A percentile compares a stretch with the other conserved stretches of the same genome.
These are phyloP conservation scores for Himalopsyche kuldschensis DNA, from an alignment of 2,888 invertebrate species.

Conservation along the genomic window DNA sequence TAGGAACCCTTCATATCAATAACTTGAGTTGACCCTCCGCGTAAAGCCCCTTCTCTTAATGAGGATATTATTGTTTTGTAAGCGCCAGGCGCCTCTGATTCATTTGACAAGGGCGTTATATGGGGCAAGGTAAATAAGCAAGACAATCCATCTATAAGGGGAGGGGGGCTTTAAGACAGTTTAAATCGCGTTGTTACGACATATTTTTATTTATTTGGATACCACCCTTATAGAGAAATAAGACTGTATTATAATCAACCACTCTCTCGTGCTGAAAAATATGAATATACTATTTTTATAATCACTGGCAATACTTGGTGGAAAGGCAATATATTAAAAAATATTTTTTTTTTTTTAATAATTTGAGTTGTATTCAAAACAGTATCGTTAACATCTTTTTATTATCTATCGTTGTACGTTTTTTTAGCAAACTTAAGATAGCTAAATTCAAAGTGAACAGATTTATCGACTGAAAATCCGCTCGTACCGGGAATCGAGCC, in stretches of 20 bases:
- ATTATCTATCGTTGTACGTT: too few relatives aligned
- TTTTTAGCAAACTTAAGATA: too few relatives aligned
- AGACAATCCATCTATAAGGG: not conserved
- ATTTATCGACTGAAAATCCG: too few relatives aligned
- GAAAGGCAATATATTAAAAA: too few relatives aligned
- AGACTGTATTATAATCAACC: not conserved
- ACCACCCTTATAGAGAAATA: not conserved
- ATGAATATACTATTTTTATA: too few relatives aligned
- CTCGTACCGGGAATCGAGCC: too few relatives aligned
- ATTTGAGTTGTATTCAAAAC: too few relatives aligned
- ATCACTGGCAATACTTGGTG: too few relatives aligned
- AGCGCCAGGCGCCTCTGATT: not conserved
- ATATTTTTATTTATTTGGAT: not conserved
- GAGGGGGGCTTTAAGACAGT: not conserved
- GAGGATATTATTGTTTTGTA: not conserved
- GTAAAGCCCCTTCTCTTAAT: not conserved
- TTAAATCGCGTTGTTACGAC: not conserved
- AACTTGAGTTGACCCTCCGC: not conserved
- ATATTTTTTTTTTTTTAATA: too few relatives aligned
- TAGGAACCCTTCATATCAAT: not conserved
- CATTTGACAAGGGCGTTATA: not conserved
- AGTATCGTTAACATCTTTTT: too few relatives aligned
- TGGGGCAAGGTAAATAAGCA: not conserved
- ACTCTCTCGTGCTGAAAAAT: too few relatives aligned
- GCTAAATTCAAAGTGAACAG: too few relatives aligned